Conservation (phyloP, 2,888 invertebrate genomes). For the Congeria kusceri region DNA sequence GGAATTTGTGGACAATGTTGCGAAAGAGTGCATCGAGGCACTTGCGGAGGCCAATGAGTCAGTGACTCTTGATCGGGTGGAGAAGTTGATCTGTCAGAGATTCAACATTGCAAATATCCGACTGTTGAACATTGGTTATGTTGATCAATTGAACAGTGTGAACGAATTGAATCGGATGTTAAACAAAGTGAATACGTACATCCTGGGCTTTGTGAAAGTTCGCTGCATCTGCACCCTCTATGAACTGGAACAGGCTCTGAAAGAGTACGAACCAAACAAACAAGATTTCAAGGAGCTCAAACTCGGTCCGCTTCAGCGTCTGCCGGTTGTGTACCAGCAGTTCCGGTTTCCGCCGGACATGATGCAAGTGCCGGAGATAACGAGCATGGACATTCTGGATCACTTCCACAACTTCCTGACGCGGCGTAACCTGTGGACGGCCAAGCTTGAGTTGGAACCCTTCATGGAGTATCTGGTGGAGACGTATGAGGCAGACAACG, state of each 20-base stretch:
- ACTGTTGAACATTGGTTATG: constrained; percentile 50
- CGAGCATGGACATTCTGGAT: constrained; percentile 77
- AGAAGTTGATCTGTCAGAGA: constrained; percentile 74
- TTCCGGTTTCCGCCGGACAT: constrained; percentile 81
- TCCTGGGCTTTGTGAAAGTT: constrained; percentile 80
- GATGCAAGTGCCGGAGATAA: constrained; percentile 78
- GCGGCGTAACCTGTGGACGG: constrained; percentile 77
- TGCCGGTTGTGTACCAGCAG: constrained; percentile 78
- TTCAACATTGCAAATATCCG: constrained; percentile 51
- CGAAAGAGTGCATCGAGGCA: constrained; percentile 80
- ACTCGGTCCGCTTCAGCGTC: constrained; percentile 81
- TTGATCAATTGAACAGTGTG: constrained; percentile 69
- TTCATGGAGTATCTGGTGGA: constrained; percentile 79
- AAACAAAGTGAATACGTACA: constrained; percentile 75
- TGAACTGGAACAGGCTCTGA: constrained; percentile 76
- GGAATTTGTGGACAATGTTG: constrained; percentile 74
- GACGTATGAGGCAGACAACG: constrained; percentile 68
- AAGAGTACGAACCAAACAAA: constrained; percentile 71
- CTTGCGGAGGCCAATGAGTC: constrained; percentile 78
- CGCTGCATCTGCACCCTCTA: constrained; percentile 79
- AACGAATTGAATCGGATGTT: constrained; percentile 73
- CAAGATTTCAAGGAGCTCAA: constrained; percentile 76
- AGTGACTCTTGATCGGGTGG: constrained; percentile 78
- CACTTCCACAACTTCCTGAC: constrained; percentile 75
- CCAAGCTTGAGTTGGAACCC: constrained; percentile 72